phyloP scores from a whole-genome alignment of 2,888 invertebrate genomes.

The Apantesis nais region DNA sequence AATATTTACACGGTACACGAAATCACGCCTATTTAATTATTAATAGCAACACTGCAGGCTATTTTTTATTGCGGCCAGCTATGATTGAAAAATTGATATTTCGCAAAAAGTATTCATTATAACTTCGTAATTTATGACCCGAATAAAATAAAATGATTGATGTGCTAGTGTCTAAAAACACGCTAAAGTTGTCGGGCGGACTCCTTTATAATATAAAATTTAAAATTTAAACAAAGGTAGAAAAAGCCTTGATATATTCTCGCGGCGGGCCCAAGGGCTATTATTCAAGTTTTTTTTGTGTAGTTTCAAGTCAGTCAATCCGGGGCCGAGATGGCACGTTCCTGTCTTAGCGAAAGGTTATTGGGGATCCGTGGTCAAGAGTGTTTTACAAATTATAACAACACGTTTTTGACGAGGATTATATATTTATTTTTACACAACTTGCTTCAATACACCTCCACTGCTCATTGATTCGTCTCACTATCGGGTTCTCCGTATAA shows the following conservation, averaged over 20 bases:
- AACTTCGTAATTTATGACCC: background rate
- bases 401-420: background rate
- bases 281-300: conserved; percentile 50
- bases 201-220: conserved; percentile 10
- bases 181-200: background rate
- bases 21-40: background rate
- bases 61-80: background rate
- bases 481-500: too few species aligned
- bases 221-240: conserved; percentile 23
- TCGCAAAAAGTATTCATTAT: background rate
- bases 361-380: conserved; percentile 31
- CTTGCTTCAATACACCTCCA: too few species aligned
- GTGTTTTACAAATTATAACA: background rate
- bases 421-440: too few species aligned
- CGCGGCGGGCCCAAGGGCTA: conserved; percentile 20
- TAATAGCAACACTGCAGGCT: background rate
- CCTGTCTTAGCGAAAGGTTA: conserved; percentile 28
- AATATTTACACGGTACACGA: background rate
- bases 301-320: conserved; percentile 41
- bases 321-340: conserved; percentile 45
- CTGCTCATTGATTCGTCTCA: too few species aligned
- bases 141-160: conserved; percentile 9
- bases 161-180: conserved; percentile 5
- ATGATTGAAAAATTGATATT: background rate
- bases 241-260: conserved; percentile 38